Percentiles rank a stretch among this genome's conserved stretches.
Evolutionary conservation across 2,113 vertebrate genomes (phyloP).

Genomic region (Monarcha castaneiventris): DNA sequence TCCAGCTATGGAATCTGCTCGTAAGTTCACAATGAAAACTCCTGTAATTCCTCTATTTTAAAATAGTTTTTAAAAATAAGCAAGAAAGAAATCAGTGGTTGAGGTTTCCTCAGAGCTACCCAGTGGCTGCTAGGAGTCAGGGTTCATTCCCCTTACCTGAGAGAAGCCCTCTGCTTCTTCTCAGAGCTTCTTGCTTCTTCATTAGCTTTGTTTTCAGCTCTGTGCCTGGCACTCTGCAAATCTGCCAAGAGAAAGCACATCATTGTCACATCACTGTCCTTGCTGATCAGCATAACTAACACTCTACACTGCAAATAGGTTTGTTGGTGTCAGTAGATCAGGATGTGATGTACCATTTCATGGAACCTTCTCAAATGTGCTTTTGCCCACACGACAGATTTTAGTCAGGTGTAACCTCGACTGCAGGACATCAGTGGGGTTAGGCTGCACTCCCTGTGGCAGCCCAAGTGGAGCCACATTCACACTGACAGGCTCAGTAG

Average conservation of each 20-base stretch:
- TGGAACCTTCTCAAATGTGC: background rate
- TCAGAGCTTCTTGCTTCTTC: slow-evolving; percentile 89
- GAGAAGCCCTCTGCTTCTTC: slow-evolving; percentile 86
- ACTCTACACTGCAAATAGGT: accelerated
- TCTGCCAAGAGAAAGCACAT: slow-evolving; percentile 70
- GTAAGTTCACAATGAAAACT: background rate
- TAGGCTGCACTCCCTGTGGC: background rate
- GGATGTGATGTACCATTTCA: background rate
- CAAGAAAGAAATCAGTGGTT: background rate
- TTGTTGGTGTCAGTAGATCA: background rate
- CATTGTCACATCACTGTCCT: background rate
- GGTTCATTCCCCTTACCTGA: slow-evolving; percentile 77
- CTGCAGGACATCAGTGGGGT: background rate
- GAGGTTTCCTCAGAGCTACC: background rate
- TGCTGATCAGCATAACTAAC: background rate
- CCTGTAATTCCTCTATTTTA: background rate
- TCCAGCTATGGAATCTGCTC: background rate
- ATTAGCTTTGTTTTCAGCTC: slow-evolving; percentile 84
- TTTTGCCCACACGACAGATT: background rate
- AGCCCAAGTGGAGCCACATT: background rate
- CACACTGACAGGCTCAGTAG: background rate
- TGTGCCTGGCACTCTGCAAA: slow-evolving; percentile 81
- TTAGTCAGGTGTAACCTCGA: background rate
- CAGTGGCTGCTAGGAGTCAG: background rate
- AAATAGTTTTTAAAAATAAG: background rate